phyloP scores from a whole-genome alignment of 2,888 invertebrate species.

The Lasioglossum calceatum region DNA sequence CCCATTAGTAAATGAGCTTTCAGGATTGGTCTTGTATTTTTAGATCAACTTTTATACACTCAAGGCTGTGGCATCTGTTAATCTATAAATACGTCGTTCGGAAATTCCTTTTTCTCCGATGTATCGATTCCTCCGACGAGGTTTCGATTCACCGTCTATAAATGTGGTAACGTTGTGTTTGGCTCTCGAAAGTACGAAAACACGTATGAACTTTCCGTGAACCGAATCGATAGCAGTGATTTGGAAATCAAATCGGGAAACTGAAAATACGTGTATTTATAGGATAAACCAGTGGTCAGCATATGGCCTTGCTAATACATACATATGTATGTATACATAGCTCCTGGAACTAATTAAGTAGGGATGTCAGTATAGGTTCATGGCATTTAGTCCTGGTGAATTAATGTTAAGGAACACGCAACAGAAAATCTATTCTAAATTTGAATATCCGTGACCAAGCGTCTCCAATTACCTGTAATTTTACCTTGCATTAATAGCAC shows the following conservation, averaged over 20 bases:
- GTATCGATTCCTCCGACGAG: constrained; percentile 40
- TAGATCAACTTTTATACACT: constrained; percentile 51
- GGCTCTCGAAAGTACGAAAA: not conserved
- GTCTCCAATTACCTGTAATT: not conserved
- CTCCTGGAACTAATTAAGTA: not conserved
- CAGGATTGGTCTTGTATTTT: constrained; percentile 55
- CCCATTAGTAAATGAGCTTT: constrained; percentile 52
- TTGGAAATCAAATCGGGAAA: too few relatives aligned
- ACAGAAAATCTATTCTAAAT: constrained; percentile 3
- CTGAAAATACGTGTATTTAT: not conserved
- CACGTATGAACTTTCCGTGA: not conserved
- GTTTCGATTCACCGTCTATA: constrained; percentile 43
- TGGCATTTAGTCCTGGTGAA: constrained; percentile 2
- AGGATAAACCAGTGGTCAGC: not conserved
- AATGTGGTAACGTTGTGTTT: constrained; percentile 15
- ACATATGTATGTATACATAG: not conserved
- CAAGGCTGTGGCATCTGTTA: constrained; percentile 55
- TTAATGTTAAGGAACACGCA: constrained; percentile 5
- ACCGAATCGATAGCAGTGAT: too few relatives aligned
- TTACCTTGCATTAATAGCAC: not conserved
- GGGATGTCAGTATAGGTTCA: not conserved
- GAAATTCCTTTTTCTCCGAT: constrained; percentile 57
- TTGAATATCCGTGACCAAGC: not conserved
- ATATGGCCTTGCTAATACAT: not conserved
- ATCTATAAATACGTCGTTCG: constrained; percentile 58